Conservation (phyloP, 2,888 invertebrate species). For the Mythimna loreyi region DNA sequence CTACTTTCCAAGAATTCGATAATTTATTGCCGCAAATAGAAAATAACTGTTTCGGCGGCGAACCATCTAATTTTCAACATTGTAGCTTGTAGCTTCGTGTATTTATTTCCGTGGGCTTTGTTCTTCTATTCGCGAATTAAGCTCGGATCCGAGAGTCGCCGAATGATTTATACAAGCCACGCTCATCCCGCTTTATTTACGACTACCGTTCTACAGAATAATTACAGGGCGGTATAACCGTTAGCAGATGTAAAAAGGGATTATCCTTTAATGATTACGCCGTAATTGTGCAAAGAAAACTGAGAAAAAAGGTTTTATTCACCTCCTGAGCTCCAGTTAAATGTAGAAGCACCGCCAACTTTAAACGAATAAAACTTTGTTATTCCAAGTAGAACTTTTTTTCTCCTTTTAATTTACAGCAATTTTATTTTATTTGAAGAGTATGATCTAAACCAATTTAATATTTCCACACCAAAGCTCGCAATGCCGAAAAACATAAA, state of each 20-base stretch:
- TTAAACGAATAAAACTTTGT: conserved; percentile 30
- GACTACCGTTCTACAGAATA: conserved; percentile 85
- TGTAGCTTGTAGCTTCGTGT: conserved; percentile 74
- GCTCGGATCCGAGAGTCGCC: conserved; percentile 77
- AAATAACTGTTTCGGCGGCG: conserved; percentile 73
- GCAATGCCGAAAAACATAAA: conserved; percentile 66
- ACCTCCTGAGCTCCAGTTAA: conserved; percentile 41
- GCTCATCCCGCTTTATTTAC: conserved; percentile 90
- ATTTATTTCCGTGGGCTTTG: conserved; percentile 88
- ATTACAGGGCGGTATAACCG: conserved; percentile 87
- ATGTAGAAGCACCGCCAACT: conserved; percentile 31
- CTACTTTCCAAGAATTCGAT: conserved; percentile 74
- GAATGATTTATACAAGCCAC: conserved; percentile 89
- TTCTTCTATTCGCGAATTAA: conserved; percentile 89
- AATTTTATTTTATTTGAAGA: conserved; percentile 46
- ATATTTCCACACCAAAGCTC: conserved; percentile 64
- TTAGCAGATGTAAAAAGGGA: conserved; percentile 87
- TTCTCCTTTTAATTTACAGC: conserved; percentile 43
- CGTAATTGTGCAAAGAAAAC: conserved; percentile 78
- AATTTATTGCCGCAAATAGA: conserved; percentile 78
- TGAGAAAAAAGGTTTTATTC: conserved; percentile 54
- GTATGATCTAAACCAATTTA: conserved; percentile 60
- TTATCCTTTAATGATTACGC: conserved; percentile 82
- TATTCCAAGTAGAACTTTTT: conserved; percentile 20
- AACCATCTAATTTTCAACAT: conserved; percentile 77